Base-by-base conservation (phyloP, 35 echinoderm and acorn worm species). In the Anneissia japonica region DNA sequence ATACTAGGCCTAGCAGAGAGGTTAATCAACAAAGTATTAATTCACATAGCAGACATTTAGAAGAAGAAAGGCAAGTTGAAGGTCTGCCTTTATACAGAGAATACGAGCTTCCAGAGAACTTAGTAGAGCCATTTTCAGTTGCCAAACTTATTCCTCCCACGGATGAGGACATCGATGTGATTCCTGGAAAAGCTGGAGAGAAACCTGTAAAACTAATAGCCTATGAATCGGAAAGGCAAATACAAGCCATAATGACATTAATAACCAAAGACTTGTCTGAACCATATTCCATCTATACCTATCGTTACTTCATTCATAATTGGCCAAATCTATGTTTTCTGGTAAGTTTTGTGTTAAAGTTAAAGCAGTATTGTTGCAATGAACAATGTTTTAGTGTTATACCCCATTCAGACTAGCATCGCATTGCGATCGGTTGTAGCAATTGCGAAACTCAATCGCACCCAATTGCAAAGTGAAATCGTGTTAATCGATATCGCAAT, bases 261-360 rank as follows among this genome's bases (percentile, higher is more conserved):
- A 99, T 99, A 4, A 99, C 96, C 43, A 99, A 99, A 84, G 96
- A 99, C 80, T 84, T 99, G 35, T 99, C 96, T 35, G 96, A 99
- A 84, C 96, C 96, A 6, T 99, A 99, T 86, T 99, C 96, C 74
- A 99, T 99, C 38, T 99, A 99, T 74, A 99, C 96, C 17, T 99
- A 99, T 73, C 79, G 96, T 39, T 99, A 99, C 73, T 99, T 97
- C 80, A 99, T 99, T 83, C 92, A 94, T 51, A 99, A 99, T 79
- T 99, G 96, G 96, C 96, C 96, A 77, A 84, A 92, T 86, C 80
- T 99, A 72, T 99, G 96, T 85, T 94, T 94, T 76, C 78, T 99
- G 92, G 96, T 99, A 90, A 94, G 96, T 91, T 45, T 33, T n/a
- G n/a, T n/a, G n/a, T n/a, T n/a, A n/a, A n/a, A n/a, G n/a, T n/a